These are phyloP conservation scores for Epinephelus awoara DNA, from an alignment of 2,797 vertebrate species.

Conservation along the genomic window DNA sequence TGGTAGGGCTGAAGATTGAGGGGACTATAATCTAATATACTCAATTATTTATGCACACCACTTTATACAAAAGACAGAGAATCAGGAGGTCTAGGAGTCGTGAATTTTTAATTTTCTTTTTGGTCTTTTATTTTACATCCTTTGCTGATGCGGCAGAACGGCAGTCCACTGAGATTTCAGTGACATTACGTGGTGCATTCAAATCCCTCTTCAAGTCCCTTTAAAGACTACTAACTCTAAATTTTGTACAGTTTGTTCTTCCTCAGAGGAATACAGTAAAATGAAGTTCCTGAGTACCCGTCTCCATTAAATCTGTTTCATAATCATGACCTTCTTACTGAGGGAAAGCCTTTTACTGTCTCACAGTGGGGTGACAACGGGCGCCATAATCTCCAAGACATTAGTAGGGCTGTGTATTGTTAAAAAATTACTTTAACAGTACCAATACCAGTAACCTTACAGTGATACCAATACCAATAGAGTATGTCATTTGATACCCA, in stretches of 20 bases:
- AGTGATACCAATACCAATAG: too few species aligned
- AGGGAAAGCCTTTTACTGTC: conserved; percentile 17
- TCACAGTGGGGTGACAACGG: not conserved
- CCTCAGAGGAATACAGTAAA: conserved; percentile 2
- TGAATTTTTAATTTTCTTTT: conserved; percentile 71
- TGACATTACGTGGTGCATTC: conserved; percentile 5
- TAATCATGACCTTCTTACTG: conserved; percentile 31
- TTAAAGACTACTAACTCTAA: not conserved
- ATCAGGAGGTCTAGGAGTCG: conserved; percentile 41
- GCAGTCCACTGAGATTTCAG: conserved; percentile 5
- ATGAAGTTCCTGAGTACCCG: not conserved
- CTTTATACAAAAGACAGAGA: conserved; percentile 67
- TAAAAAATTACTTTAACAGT: too few species aligned
- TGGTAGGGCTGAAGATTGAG: conserved; percentile 51
- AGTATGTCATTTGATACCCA: too few species aligned
- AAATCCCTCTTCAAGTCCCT: conserved; percentile 1
- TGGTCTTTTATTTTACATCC: conserved; percentile 53
- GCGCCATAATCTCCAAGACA: not conserved
- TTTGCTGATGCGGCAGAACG: conserved; percentile 37
- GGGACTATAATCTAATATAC: conserved; percentile 49
- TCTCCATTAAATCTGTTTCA: conserved; percentile 16
- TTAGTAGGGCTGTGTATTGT: not conserved
- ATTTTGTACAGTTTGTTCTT: conserved; percentile 10
- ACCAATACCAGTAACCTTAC: too few species aligned
- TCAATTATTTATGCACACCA: conserved; percentile 73